Base-by-base conservation (phyloP, 2,888 invertebrate species). In the Xestia sexstrigata region DNA sequence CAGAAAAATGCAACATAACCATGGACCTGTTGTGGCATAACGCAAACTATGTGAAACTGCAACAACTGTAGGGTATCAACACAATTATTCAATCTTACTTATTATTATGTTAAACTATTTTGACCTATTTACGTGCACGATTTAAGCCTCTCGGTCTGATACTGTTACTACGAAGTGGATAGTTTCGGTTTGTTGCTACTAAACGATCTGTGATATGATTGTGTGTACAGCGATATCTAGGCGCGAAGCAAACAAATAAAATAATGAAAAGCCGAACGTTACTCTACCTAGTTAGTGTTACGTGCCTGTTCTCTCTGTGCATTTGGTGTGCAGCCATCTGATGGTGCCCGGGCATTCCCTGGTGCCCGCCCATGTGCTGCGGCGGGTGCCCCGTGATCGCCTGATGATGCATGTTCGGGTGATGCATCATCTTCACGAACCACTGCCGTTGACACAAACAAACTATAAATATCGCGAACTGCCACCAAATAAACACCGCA, bases 241-340 rank as follows among this genome's bases (percentile, higher is more conserved):
- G 76, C 69, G 78, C 68, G 60, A 87, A 86, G 84, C 81, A 85
- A 90, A 92, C 92, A 94, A 95, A 94, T 90, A 92, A 93, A 90
- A 88, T 90, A 92, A 87, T 91, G 89, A 92, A 90, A 95, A 95
- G 93, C 94, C 88, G 93, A 91, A 94, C 92, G 93, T 94, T 95
- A 88, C 89, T 89, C 87, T 88, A 96, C 96, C 96, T 96, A 95
- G 96, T 95, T 81, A 96, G 88, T 90, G 96, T 94, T 95, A 96
- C 96, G 95, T 96, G 96, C 96, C 96, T 96, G 95, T 96, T 96
- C 96, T 97, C 98, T 93, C 97, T 95, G 91, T 97, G 97, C 95
- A 97, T 97, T 91, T 97, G 97, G 94, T 97, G 97, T 90, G 97
- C 97, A 92, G 97, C 97, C 94, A 97, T 97, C 92, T 97, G 97